Base-by-base conservation (phyloP, 2,113 vertebrate genomes). In the Lontra canadensis region DNA sequence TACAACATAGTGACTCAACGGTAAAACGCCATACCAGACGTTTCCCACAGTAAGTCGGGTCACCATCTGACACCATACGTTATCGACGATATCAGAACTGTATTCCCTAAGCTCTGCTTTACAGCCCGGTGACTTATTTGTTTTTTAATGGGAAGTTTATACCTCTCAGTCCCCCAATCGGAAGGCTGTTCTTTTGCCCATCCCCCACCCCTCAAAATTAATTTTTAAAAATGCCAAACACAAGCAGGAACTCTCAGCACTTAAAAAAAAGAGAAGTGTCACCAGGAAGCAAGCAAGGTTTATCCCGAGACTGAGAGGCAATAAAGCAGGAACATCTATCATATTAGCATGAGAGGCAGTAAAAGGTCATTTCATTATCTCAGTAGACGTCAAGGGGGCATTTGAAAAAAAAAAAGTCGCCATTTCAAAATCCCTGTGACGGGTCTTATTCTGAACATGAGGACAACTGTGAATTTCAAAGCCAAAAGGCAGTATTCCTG, bases 21-120 rank as follows among this genome's bases (percentile, higher is more conserved):
- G 14, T 47, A 31, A 47, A 4, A 25, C 4, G 4, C 42, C 17
- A 18, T 4, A 78, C 42, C 14, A 18, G 15, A 78, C 7, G 7
- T 44, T 78, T 26, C 1, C 74, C 15, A 31, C 3, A 4, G 13
- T 29, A 9, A 25, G 21, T 6, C 4, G 3, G 44, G 42, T 31
- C 26, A 73, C 74, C 42, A 4, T 8, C 6, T 29, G 73, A 23
- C 7, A 15, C 42, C 74, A 18, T 2, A 10, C 15, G 74, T 31
- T 2, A 3, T 31, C 71, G 31, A 4, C 15, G 1, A 29, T 20
- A 9, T 3, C 44, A 18, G 3, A 13, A 47, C 42, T 31, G 13
- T 42, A 18, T 78, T 20, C 29, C 44, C 42, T 49, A 29, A 20
- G 7, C 7, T 31, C 3, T 31, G 17, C 44, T 31, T 49, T 47